These are phyloP conservation scores for Zoanthus sansibaricus DNA, from an alignment of 92 coral and sea anemone genomes.

Conservation along the genomic window DNA sequence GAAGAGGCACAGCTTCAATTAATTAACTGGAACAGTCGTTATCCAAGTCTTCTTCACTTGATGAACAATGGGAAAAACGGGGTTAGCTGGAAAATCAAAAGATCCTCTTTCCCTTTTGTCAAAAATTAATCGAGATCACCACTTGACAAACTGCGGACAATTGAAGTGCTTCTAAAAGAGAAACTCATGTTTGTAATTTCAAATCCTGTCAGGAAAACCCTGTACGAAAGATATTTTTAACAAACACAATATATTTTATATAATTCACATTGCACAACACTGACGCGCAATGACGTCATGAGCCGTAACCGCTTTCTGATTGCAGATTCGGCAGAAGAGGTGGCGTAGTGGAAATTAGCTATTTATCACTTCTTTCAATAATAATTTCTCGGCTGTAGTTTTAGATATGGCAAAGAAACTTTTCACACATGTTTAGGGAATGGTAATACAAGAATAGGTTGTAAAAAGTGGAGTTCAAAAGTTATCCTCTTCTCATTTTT, in stretches of 20 bases:
- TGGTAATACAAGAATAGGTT: conserved; percentile 32
- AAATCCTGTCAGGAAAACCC: conserved; percentile 28
- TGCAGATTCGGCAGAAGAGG: conserved; percentile 32
- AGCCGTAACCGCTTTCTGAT: conserved; percentile 21
- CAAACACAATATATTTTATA: neutral
- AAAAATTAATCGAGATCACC: conserved; percentile 23
- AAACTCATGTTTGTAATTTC: conserved; percentile 36
- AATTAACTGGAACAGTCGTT: conserved; percentile 32
- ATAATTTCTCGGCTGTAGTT: conserved; percentile 27
- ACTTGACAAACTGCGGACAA: conserved; percentile 42
- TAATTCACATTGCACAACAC: neutral
- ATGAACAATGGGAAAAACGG: conserved; percentile 25
- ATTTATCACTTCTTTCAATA: conserved; percentile 27
- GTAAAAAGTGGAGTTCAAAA: conserved; percentile 11
- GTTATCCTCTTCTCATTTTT: too few species aligned
- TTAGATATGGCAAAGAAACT: conserved; percentile 32
- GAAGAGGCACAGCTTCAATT: conserved; percentile 25
- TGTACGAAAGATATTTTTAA: conserved; percentile 22
- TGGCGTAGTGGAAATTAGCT: conserved; percentile 20
- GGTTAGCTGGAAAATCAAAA: conserved; percentile 33
- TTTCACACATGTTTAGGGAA: neutral
- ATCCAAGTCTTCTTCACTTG: conserved; percentile 32
- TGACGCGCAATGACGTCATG: conserved; percentile 45
- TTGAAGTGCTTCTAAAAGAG: conserved; percentile 45
- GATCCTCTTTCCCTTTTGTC: conserved; percentile 18